These are phyloP conservation scores for Acanthurus leucopareius DNA, from an alignment of 2,797 vertebrate genomes.

Conservation along the genomic window DNA sequence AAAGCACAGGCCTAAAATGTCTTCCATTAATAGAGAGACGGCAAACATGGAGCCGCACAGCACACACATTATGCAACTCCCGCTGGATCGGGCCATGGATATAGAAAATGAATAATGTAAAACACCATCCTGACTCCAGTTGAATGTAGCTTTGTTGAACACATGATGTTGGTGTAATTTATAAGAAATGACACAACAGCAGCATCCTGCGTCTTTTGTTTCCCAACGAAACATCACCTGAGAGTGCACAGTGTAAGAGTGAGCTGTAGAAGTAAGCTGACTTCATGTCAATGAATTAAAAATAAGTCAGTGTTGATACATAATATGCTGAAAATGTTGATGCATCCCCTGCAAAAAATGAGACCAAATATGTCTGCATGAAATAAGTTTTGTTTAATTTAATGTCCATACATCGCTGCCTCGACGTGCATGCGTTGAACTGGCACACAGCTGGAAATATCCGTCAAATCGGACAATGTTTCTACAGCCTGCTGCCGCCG, in stretches of 20 bases:
- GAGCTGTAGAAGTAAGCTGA: too few species aligned
- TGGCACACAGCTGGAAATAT: constrained; percentile 29
- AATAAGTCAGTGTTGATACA: too few species aligned
- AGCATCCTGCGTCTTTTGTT: neutral
- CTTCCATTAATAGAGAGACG: constrained; percentile 45
- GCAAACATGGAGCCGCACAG: constrained; percentile 38
- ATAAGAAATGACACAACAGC: neutral
- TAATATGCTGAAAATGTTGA: neutral
- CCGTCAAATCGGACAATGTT: neutral
- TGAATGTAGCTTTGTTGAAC: neutral
- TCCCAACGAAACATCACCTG: neutral
- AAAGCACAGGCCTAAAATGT: constrained; percentile 27
- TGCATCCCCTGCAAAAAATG: constrained; percentile 3
- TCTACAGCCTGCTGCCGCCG: neutral
- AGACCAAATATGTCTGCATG: constrained; percentile 1
- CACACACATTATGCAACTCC: constrained; percentile 47
- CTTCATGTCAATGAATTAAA: too few species aligned
- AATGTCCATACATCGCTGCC: neutral
- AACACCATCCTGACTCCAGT: constrained; percentile 3
- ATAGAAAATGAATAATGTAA: constrained; percentile 62
- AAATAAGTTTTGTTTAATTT: neutral
- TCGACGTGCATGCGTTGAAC: neutral
- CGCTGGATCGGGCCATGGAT: constrained; percentile 28
- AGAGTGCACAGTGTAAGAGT: too few species aligned
- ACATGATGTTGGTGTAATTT: neutral